phyloP scores from a whole-genome alignment of 1,140 invertebrate species.

The Dolichoris vasculosae region DNA sequence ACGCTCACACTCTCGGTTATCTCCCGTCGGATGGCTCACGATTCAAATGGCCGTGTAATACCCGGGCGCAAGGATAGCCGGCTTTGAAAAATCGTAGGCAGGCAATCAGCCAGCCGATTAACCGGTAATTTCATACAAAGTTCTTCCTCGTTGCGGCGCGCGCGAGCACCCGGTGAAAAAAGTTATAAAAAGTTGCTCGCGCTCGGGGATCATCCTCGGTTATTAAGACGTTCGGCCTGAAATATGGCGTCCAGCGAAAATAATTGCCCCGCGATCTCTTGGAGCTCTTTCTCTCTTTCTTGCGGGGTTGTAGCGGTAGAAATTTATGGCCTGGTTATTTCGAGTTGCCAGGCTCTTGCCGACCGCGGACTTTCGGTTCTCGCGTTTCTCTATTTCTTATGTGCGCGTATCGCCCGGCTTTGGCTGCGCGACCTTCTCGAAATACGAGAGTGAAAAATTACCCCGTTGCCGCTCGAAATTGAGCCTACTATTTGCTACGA shows the following conservation, averaged over 20 bases:
- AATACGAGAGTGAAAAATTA: background rate
- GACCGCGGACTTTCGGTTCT: background rate
- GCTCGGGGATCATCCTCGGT: slow-evolving; percentile 56
- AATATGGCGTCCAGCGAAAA: slow-evolving; percentile 68
- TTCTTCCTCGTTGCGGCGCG: slow-evolving; percentile 39
- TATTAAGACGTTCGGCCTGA: slow-evolving; percentile 70
- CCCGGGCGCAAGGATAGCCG: background rate
- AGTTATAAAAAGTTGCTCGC: background rate
- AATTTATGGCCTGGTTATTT: slow-evolving; percentile 64
- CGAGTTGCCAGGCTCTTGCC: slow-evolving; percentile 56
- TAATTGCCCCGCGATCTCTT: slow-evolving; percentile 62
- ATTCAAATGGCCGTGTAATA: slow-evolving; percentile 34
- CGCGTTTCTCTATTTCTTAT: background rate
- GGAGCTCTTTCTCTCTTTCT: slow-evolving; percentile 44
- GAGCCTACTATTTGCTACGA: background rate
- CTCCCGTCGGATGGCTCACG: background rate
- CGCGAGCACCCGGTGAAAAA: background rate
- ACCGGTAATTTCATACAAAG: slow-evolving; percentile 52
- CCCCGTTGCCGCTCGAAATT: background rate
- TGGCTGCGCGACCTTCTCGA: background rate
- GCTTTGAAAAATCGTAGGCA: slow-evolving; percentile 42
- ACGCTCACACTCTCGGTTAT: background rate
- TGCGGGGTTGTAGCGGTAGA: background rate
- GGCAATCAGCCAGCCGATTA: slow-evolving; percentile 51
- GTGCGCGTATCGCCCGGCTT: background rate